Conservation (phyloP, 2,797 vertebrate species). For the Mormyrops attenuatus region DNA sequence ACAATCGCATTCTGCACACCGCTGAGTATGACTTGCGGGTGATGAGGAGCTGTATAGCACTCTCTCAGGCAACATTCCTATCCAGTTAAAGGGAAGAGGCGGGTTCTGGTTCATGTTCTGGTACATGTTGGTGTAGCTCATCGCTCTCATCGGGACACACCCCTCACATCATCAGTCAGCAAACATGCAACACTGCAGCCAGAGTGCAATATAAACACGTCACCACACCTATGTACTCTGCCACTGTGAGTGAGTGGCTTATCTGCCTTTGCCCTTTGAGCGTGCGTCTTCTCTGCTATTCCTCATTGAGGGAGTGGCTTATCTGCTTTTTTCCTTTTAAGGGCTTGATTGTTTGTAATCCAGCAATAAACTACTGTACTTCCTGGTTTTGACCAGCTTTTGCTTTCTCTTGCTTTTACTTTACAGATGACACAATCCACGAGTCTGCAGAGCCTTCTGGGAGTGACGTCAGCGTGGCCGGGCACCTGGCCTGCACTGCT, state of each 20-base stretch:
- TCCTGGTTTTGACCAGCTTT: not conserved
- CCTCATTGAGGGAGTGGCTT: not conserved
- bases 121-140: not conserved
- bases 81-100: not conserved
- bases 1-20: not conserved
- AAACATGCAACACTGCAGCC: not conserved
- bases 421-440: conserved; percentile 87
- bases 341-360: not conserved
- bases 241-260: not conserved
- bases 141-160: not conserved
- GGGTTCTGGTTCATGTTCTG: no score
- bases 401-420: not conserved
- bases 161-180: not conserved
- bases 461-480: conserved; percentile 72
- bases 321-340: not conserved
- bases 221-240: not conserved
- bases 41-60: not conserved
- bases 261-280: not conserved
- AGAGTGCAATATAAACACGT: not conserved
- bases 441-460: conserved; percentile 93
- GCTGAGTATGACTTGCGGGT: not conserved
- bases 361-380: not conserved
- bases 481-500: conserved; percentile 63
- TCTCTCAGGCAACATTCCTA: not conserved
- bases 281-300: not conserved